Base-by-base conservation (phyloP, 2,888 invertebrate genomes). In the Megaustenia siamemsis region DNA sequence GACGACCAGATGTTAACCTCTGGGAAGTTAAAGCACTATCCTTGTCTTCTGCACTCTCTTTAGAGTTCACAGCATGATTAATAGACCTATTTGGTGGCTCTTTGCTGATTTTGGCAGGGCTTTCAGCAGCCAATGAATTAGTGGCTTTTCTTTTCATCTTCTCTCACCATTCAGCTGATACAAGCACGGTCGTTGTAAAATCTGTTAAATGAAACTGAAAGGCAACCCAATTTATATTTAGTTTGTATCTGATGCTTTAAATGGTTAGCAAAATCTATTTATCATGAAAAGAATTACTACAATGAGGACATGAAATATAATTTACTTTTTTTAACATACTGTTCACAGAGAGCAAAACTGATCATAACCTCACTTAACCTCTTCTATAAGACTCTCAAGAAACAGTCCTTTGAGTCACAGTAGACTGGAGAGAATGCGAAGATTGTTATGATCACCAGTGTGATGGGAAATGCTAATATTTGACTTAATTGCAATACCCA, bases 121-220 rank as follows among this genome's bases (percentile, higher is more conserved):
- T 12, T 49, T 83, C 83, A 78, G 32, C n/a, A 32, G 60, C 83
- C 24, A 38, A 32, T 68, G 68, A 32, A 56, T 76, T 24, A 32
- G 83, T 35, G 10, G 78, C 83, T 75, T 78, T 77, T 32, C 83
- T 77, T 78, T 83, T 83, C 83, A 83, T 83, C 28, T 35, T 82
- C 49, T 43, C 32, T 73, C 73, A 49, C 18, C 73, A 73, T 71
- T 45, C 73, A 49, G 73, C 73, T 49, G 24, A 35, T 49, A 32
- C 43, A 45, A 45, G 71, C 45, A 49, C 21, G 49, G 32, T 32
- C 21, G 43, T 3, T 49, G 49, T 18, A 32, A 49, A 32, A 49
- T 35, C 73, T 73, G 49, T 32, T 15, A 73, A n/a, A n/a, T 43
- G 43, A 45, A 71, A 71, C n/a, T 43, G 21, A 45, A 32, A 73